Evolutionary conservation across 2,888 invertebrate species (phyloP).

Genomic region (Xestobium rufovillosum): DNA sequence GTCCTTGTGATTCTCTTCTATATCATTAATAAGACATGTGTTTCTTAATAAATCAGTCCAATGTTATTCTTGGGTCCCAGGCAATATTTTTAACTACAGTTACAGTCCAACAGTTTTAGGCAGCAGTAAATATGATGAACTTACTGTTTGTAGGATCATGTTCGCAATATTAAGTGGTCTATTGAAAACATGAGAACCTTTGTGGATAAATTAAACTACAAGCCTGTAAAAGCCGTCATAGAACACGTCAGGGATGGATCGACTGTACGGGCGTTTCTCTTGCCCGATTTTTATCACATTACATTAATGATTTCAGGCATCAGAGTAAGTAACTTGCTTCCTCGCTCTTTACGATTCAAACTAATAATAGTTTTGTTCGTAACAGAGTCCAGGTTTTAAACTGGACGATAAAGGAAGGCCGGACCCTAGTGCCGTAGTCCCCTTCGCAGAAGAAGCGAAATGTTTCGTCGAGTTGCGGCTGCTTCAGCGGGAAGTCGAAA

Average conservation of each 20-base stretch:
- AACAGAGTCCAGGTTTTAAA: slow-evolving; percentile 71
- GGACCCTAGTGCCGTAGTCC: slow-evolving; percentile 58
- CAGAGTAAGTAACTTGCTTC: slow-evolving; percentile 48
- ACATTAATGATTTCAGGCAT: slow-evolving; percentile 96
- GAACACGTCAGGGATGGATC: slow-evolving; percentile 98
- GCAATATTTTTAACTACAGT: too few species aligned
- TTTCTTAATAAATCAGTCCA: too few species aligned
- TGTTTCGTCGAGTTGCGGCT: slow-evolving; percentile 89
- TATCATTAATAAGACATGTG: too few species aligned
- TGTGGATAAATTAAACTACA: slow-evolving; percentile 78
- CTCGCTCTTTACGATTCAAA: slow-evolving; percentile 5
- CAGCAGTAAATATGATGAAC: too few species aligned
- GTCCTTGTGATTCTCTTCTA: too few species aligned
- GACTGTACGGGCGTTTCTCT: slow-evolving; percentile 82
- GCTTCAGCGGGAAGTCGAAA: slow-evolving; percentile 84
- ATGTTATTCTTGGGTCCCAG: too few species aligned
- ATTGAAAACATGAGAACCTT: slow-evolving; percentile 70
- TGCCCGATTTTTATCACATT: slow-evolving; percentile 86
- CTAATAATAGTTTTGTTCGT: slow-evolving; percentile 9
- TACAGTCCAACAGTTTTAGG: too few species aligned
- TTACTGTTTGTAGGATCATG: slow-evolving; percentile 51
- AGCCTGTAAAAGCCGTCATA: slow-evolving; percentile 86
- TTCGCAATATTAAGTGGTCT: slow-evolving; percentile 82
- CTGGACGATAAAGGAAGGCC: slow-evolving; percentile 64
- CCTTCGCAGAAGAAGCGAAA: slow-evolving; percentile 84